phyloP scores from a whole-genome alignment of 92 coral and sea anemone species.

The Palythoa grandiflora region DNA sequence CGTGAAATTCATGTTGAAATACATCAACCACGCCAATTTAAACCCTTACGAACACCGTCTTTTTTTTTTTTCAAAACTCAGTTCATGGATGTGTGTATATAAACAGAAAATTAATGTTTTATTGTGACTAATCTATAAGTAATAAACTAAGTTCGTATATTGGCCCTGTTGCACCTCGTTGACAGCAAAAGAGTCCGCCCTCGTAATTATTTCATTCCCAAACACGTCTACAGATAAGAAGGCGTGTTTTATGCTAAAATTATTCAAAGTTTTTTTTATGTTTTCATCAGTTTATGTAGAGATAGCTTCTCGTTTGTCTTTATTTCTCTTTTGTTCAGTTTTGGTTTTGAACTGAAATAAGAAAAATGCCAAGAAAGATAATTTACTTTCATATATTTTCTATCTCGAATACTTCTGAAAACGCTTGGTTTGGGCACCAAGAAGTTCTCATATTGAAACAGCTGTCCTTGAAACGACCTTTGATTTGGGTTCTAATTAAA shows the following conservation, averaged over 20 bases:
- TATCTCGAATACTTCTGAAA: not conserved
- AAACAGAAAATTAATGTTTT: not conserved
- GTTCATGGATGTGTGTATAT: no score
- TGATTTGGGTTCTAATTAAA: not conserved
- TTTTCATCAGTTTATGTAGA: not conserved
- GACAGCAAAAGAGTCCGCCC: not conserved
- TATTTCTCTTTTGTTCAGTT: not conserved
- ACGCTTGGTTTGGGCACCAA: not conserved
- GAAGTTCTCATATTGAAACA: not conserved
- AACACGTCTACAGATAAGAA: not conserved
- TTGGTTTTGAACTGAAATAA: not conserved
- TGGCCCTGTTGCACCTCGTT: slow-evolving; percentile 12
- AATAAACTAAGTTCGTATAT: not conserved
- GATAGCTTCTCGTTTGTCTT: not conserved
- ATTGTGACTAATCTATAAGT: not conserved
- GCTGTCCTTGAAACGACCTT: not conserved
- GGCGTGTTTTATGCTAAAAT: not conserved
- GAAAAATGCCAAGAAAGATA: not conserved
- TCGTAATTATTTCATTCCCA: not conserved
- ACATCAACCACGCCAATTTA: no score
- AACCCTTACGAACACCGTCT: no score
- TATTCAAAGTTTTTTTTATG: not conserved
- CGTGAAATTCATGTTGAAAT: no score
- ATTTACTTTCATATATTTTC: not conserved
- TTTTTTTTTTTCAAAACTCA: no score